Base-by-base conservation (phyloP, 2,888 invertebrate genomes). In the Zootermopsis nevadensis region DNA sequence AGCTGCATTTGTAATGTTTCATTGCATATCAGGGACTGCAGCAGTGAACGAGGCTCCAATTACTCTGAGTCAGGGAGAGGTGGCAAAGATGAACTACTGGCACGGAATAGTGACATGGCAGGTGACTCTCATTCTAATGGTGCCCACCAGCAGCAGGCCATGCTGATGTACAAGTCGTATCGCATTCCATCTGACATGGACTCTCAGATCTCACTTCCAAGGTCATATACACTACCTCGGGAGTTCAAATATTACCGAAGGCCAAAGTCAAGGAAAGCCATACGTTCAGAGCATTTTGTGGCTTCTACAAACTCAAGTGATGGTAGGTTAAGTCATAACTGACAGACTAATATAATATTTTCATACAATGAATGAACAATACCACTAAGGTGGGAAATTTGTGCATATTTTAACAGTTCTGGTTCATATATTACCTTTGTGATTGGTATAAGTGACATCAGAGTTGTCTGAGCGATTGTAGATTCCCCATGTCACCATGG, bases 301-400 rank as follows among this genome's bases (percentile, higher is more conserved):
- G 94, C 95, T 19, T 96, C 96, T 86, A 96, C 96, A 60, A 96
- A 97, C 87, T 96, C 96, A 87, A 96, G 96, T 86, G 96, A 96
- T 87, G 96, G 96, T 94, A 88, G 89, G 88, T 87, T 35, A 33
- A 31, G 27, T 27, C 15, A 66, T 48, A 4, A 48, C 48, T 48
- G 15, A 19, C 48, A 48, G 10, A 38, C n/a, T n/a, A n/a, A n/a
- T n/a, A n/a, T n/a, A n/a, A n/a, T n/a, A n/a, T n/a, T n/a, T n/a
- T n/a, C n/a, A n/a, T n/a, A n/a, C n/a, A n/a, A n/a, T n/a, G n/a
- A n/a, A n/a, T n/a, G n/a, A n/a, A n/a, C n/a, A n/a, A n/a, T n/a
- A n/a, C n/a, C n/a, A n/a, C n/a, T n/a, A n/a, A n/a, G n/a, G n/a
- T n/a, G n/a, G n/a, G n/a, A n/a, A n/a, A n/a, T n/a, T n/a, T n/a